Evolutionary conservation across 2,113 vertebrate genomes (phyloP), one percentile per base, ranked within the genome.

Genomic region (Zapus hudsonius): DNA sequence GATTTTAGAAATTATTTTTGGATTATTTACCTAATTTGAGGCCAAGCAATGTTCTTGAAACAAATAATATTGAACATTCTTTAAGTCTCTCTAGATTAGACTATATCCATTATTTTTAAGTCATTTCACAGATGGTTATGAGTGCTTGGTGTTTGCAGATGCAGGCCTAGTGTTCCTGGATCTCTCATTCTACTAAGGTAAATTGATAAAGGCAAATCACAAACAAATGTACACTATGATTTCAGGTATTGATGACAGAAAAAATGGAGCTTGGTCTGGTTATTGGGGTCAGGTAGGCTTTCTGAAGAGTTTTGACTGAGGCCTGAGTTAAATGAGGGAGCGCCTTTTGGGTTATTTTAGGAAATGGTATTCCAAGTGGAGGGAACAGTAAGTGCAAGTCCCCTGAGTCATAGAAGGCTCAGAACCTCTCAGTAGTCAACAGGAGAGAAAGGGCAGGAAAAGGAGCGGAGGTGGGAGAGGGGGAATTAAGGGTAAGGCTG

Each of bases 11-110:
- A 11, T 92, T 66, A 55, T 55, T 72, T 67, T 69, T 85, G 42
- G 23, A 87, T 87, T 75, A 38, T 81, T 90, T 84, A 81, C 74
- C 2, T 80, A 88, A 79, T 84, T 83, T 38, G 67, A 92, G 33
- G 83, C 33, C 66, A 81, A 76, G 7, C 22, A 29, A 61, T 69
- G 40, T 44, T 23, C 15, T 93, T 87, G 47, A 52, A 93, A 79
- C 44, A 92, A 74, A 69, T 87, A 84, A n/a, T 0, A 40, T 93
- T 86, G 70, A 40, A 25, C 2, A 79, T 47, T n/a, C n/a, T 87
- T 75, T 73, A 79, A 79, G 22, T 93, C 42, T 92, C 52, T 36
- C 20, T 86, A 25, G 33, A 25, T 40, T 81, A n/a, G 47, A 69
- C 36, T 47, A 3, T 87, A 5, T 42, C 38, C 19, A 57, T 79